Evolutionary conservation across 2,113 vertebrate species (phyloP).

Genomic region (Prunella himalayana): DNA sequence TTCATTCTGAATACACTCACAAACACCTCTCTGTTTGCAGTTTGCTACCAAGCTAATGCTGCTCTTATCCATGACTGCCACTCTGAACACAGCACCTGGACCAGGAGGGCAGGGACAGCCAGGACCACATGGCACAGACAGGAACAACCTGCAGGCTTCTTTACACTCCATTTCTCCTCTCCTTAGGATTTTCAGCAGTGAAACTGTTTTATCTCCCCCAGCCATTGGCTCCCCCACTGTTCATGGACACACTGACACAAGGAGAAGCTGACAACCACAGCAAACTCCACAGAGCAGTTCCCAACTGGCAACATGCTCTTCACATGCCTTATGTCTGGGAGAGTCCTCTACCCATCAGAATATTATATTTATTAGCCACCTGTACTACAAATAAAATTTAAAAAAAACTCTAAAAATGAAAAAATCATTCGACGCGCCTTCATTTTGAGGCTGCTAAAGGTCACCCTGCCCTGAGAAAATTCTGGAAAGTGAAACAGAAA

Average conservation of each 20-base stretch:
- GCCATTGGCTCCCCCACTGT: neutral
- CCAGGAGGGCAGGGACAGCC: neutral
- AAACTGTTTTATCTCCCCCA: neutral
- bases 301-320: neutral
- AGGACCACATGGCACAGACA: neutral
- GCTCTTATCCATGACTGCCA: rapidly evolving
- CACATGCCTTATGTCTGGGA: rapidly evolving
- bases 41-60: neutral
- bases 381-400: neutral
- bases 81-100: neutral
- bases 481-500: neutral
- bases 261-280: neutral
- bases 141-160: neutral
- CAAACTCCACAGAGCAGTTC: neutral
- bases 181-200: neutral
- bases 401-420: neutral
- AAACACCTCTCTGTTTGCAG: neutral
- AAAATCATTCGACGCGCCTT: neutral
- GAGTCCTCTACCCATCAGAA: neutral
- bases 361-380: neutral
- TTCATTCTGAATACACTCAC: neutral
- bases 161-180: neutral
- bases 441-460: constrained; percentile 1
- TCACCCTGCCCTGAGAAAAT: neutral
- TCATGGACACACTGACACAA: rapidly evolving